Conservation (phyloP, 1,140 invertebrate species). For the Epicauta chinensis region DNA sequence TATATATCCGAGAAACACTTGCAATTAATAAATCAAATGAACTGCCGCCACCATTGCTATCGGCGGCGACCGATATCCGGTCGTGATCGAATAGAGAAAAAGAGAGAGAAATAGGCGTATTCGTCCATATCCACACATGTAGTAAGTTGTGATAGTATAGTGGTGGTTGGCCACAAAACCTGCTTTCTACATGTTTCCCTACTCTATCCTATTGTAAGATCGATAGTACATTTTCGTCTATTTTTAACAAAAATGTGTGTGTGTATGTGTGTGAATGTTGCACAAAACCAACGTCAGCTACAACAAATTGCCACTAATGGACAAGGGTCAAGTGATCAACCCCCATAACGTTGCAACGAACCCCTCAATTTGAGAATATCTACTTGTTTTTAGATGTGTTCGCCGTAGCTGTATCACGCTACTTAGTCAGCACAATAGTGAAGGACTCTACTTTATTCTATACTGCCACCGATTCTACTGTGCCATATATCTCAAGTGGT, state of each 20-base stretch:
- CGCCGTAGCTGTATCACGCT: slow-evolving; percentile 24
- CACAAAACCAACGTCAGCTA: slow-evolving; percentile 6
- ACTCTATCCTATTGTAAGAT: slow-evolving; percentile 1
- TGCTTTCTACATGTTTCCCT: too few species aligned
- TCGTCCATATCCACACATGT: too few species aligned
- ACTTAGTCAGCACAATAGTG: slow-evolving; percentile 26
- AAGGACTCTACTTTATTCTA: slow-evolving; percentile 5
- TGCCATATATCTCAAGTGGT: slow-evolving; percentile 13
- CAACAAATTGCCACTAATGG: slow-evolving; percentile 27
- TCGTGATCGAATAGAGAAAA: too few species aligned
- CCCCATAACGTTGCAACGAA: neutral
- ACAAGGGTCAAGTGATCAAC: slow-evolving; percentile 19
- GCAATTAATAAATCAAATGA: too few species aligned
- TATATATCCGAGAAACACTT: too few species aligned
- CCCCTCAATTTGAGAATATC: slow-evolving; percentile 2
- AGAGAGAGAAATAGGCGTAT: too few species aligned
- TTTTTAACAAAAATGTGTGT: too few species aligned
- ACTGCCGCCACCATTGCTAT: too few species aligned
- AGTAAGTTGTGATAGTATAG: too few species aligned
- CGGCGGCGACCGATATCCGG: too few species aligned
- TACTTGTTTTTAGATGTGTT: slow-evolving; percentile 25
- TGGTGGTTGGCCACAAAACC: too few species aligned
- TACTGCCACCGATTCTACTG: slow-evolving; percentile 6
- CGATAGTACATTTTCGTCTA: slow-evolving; percentile 17
- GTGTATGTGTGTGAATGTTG: too few species aligned